phyloP scores from a whole-genome alignment of 2,797 vertebrate genomes.

The Smutsia gigantea region DNA sequence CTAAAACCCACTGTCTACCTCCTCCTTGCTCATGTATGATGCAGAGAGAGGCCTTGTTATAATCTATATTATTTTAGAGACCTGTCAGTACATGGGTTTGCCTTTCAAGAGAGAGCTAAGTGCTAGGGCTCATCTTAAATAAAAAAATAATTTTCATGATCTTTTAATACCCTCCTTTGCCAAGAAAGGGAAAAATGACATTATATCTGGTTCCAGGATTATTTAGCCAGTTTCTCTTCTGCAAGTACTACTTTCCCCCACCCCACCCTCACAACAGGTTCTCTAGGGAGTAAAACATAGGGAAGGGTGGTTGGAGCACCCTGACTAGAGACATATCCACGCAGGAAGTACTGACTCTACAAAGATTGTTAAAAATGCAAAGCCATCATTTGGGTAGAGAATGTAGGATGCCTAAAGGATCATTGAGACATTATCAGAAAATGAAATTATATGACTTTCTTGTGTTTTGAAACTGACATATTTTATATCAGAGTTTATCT shows the following conservation, averaged over 20 bases:
- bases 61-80: not conserved
- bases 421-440: not conserved
- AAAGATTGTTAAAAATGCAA: not conserved
- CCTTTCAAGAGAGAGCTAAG: not conserved
- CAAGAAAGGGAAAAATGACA: not conserved
- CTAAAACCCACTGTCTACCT: not conserved
- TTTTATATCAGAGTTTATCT: not conserved
- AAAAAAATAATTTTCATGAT: not conserved
- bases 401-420: not conserved
- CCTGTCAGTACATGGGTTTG: not conserved
- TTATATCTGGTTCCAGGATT: not conserved
- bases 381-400: not conserved
- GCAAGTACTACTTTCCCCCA: not conserved
- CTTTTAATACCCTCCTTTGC: not conserved
- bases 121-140: not conserved
- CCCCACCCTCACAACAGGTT: not conserved
- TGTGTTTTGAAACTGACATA: not conserved
- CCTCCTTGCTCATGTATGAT: not conserved
- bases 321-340: not conserved
- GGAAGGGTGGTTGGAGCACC: rapidly evolving
- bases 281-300: not conserved
- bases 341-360: not conserved
- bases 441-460: not conserved
- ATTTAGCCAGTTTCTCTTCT: not conserved
- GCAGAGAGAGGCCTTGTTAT: not conserved